A percentile compares a stretch with the other conserved stretches of the same genome.
These are phyloP conservation scores for Ailuropoda melanoleuca DNA, from an alignment of 2,113 vertebrate genomes.

Conservation along the genomic window DNA sequence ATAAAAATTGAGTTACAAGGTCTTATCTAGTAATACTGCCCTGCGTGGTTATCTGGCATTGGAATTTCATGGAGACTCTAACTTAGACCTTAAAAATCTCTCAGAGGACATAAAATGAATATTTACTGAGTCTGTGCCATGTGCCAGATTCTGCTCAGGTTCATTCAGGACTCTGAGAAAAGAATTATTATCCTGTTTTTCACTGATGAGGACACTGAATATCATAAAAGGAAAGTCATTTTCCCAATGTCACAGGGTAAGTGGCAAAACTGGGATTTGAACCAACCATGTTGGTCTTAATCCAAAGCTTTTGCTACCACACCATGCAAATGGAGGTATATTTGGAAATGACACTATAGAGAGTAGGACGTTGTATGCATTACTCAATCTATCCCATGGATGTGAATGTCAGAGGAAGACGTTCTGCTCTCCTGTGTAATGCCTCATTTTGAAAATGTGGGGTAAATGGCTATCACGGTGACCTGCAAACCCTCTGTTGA, in stretches of 20 bases:
- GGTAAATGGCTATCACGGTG: neutral
- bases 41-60: neutral
- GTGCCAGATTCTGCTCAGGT: neutral
- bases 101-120: neutral
- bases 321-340: neutral
- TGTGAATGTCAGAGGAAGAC: neutral
- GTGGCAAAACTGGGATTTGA: slow-evolving; percentile 35
- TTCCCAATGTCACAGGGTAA: neutral
- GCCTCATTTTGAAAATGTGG: neutral
- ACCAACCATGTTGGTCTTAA: slow-evolving; percentile 1
- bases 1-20: neutral
- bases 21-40: neutral
- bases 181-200: neutral
- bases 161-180: neutral
- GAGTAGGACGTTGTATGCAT: neutral
- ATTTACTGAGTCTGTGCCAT: neutral
- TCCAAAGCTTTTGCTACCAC: neutral
- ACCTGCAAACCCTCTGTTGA: neutral
- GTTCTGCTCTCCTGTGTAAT: neutral
- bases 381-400: neutral
- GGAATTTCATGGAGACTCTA: neutral
- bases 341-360: neutral
- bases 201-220: neutral
- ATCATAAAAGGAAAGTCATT: slow-evolving; percentile 25
- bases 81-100: slow-evolving; percentile 6